Conservation (phyloP, 2,113 vertebrate species). For the Podarcis cretensis region DNA sequence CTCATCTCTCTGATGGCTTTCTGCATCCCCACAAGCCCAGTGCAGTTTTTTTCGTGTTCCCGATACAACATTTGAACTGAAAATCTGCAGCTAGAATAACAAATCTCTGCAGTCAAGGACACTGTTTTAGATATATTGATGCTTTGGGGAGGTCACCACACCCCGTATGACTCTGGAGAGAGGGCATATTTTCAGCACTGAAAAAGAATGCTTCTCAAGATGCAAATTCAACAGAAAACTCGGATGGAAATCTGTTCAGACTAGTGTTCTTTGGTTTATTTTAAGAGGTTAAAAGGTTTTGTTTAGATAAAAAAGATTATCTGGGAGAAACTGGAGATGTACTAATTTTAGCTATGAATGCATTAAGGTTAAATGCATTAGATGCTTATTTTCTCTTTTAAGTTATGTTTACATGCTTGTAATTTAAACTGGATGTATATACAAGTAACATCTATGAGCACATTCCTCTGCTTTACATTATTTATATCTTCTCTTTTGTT, state of each 20-base stretch:
- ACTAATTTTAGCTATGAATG: slow-evolving; percentile 44
- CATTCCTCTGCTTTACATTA: slow-evolving; percentile 50
- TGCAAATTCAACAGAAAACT: not conserved
- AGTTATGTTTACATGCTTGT: slow-evolving; percentile 70
- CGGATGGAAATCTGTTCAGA: slow-evolving; percentile 1
- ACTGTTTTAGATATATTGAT: slow-evolving; percentile 22
- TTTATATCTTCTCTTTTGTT: slow-evolving; percentile 57
- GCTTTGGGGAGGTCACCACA: not conserved
- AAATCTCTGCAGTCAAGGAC: not conserved
- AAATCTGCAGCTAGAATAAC: slow-evolving; percentile 21
- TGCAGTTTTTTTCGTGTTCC: slow-evolving; percentile 28
- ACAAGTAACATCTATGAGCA: slow-evolving; percentile 47
- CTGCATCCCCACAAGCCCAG: not conserved
- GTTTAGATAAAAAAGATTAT: slow-evolving; percentile 31
- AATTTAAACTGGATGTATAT: slow-evolving; percentile 69
- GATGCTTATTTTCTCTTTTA: slow-evolving; percentile 46
- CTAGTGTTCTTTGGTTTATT: slow-evolving; percentile 1
- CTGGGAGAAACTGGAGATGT: slow-evolving; percentile 72
- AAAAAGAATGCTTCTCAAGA: not conserved
- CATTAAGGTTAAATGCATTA: slow-evolving; percentile 37
- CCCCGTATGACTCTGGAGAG: not conserved
- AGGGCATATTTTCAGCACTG: slow-evolving; percentile 7
- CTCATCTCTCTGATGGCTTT: slow-evolving; percentile 32
- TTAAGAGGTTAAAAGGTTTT: slow-evolving; percentile 25
- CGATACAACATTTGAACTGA: slow-evolving; percentile 44